Conservation (phyloP, 2,113 vertebrate species). For the Callocephalon fimbriatum region DNA sequence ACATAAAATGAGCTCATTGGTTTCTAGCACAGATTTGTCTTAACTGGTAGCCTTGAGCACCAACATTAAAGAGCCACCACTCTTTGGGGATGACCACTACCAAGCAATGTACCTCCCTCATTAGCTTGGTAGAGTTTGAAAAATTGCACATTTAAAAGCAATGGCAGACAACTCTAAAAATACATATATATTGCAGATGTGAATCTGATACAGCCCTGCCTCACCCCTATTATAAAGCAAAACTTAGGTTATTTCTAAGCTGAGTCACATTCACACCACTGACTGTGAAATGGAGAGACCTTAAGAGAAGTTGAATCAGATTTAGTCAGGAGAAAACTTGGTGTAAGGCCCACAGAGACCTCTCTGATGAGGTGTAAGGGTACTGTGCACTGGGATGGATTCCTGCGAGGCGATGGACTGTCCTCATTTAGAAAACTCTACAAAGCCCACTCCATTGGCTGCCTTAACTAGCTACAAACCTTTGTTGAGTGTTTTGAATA, state of each 20-base stretch:
- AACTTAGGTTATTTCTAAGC: not conserved
- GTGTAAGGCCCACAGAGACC: not conserved
- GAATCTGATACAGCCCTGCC: not conserved
- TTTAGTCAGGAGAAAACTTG: not conserved
- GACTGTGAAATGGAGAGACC: not conserved
- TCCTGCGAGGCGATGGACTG: not conserved
- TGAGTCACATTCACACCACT: not conserved
- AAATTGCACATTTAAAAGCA: not conserved
- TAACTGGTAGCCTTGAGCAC: not conserved
- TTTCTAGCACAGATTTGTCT: not conserved
- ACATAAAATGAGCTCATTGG: not conserved
- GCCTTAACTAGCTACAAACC: not conserved
- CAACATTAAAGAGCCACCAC: fast-evolving
- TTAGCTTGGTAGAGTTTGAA: not conserved
- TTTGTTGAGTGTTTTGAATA: not conserved
- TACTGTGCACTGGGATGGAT: not conserved
- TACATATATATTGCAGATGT: not conserved
- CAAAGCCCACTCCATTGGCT: not conserved
- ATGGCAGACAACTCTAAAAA: not conserved
- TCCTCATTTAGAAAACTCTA: not conserved
- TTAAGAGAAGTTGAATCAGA: not conserved
- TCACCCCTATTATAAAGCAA: not conserved
- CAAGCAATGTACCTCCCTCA: not conserved
- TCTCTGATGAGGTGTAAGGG: not conserved
- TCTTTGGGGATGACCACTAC: not conserved